phyloP scores from a whole-genome alignment of 2,888 invertebrate species.

The Erebia aethiops region DNA sequence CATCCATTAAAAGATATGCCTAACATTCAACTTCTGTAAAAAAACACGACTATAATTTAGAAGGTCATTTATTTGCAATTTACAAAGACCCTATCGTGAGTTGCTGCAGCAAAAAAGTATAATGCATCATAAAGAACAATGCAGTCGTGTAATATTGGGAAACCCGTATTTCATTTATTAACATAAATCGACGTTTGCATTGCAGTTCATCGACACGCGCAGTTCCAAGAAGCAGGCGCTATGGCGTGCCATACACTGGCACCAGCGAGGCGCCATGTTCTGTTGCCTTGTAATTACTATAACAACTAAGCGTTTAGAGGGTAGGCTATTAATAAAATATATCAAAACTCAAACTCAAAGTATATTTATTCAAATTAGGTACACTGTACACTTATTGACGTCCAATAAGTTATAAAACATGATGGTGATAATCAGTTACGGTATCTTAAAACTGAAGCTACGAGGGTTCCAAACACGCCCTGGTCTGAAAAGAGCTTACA shows the following conservation, averaged over 20 bases:
- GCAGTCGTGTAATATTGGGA: constrained; percentile 33
- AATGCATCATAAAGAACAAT: constrained; percentile 30
- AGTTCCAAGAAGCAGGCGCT: constrained; percentile 58
- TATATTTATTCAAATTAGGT: too few relatives aligned
- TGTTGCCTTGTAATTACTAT: constrained; percentile 16
- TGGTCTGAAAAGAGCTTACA: too few relatives aligned
- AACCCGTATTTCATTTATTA: constrained; percentile 46
- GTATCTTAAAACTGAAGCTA: too few relatives aligned
- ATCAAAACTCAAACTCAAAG: too few relatives aligned
- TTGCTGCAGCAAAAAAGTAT: neutral
- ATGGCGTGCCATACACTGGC: constrained; percentile 57
- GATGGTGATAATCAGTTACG: too few relatives aligned
- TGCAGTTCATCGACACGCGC: constrained; percentile 57
- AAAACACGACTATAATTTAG: neutral
- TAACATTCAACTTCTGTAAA: neutral
- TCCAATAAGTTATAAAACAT: too few relatives aligned
- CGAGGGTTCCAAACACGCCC: too few relatives aligned
- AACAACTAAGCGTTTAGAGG: too few relatives aligned
- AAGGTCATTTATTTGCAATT: neutral
- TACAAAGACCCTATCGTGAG: neutral
- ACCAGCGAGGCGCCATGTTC: constrained; percentile 49
- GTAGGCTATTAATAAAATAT: too few relatives aligned
- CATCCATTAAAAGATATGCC: neutral
- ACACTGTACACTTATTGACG: too few relatives aligned
- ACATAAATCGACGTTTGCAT: constrained; percentile 43